A percentile compares a stretch with the other conserved stretches of the same genome.
Conservation (phyloP, 2,113 vertebrate species). For the Genyomyrus donnyi region DNA sequence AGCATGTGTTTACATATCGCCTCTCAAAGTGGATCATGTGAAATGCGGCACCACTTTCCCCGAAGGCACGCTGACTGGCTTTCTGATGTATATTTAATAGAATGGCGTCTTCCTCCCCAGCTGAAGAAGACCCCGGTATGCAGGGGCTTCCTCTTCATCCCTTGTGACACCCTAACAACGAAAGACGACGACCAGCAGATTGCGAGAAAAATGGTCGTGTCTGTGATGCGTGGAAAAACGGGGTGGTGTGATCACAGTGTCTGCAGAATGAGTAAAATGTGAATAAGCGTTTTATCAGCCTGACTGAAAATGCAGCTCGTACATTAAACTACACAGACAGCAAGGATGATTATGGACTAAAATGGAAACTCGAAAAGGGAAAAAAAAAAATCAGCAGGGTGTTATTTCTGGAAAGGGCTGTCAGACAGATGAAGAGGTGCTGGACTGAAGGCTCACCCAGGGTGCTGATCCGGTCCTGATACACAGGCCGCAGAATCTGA, state of each 20-base stretch:
- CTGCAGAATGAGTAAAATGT: neutral
- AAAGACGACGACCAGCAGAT: neutral
- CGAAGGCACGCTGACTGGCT: neutral
- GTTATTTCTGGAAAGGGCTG: neutral
- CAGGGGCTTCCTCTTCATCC: neutral
- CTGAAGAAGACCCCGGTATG: neutral
- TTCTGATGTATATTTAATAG: slow-evolving; percentile 3
- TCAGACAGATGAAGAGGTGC: neutral
- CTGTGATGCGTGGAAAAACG: neutral
- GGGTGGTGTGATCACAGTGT: neutral
- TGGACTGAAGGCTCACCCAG: slow-evolving; percentile 61
- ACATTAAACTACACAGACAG: neutral
- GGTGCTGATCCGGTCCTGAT: slow-evolving; percentile 67
- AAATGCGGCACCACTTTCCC: neutral
- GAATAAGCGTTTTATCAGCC: neutral
- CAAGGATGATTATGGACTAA: neutral
- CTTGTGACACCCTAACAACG: neutral
- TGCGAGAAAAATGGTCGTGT: neutral
- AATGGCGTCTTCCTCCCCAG: neutral
- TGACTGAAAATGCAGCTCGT: neutral
- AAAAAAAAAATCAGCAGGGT: neutral
- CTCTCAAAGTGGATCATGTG: neutral
- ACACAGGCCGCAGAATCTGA: slow-evolving; percentile 78
- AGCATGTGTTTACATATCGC: neutral
- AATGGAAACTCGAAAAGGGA: neutral